Evolutionary conservation across 2,888 invertebrate genomes (phyloP).

Genomic region (Atrina japonica): DNA sequence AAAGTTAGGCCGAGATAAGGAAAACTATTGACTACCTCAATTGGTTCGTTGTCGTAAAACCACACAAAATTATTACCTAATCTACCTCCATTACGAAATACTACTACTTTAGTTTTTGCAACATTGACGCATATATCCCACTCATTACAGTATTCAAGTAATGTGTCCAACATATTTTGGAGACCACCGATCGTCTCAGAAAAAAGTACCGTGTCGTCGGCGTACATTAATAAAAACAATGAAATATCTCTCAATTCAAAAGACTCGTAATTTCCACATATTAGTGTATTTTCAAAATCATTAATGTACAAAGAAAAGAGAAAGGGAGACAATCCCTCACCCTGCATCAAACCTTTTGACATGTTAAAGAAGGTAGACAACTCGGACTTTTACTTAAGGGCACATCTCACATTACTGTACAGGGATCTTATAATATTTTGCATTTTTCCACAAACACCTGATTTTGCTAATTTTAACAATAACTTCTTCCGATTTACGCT

Average conservation of each 20-base stretch:
- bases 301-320: conserved; percentile 4
- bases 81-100: neutral
- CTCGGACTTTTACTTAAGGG: neutral
- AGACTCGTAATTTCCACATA: neutral
- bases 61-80: neutral
- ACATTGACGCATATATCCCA: too few relatives aligned
- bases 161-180: neutral
- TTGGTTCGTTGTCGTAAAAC: neutral
- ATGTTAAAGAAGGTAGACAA: conserved; percentile 7
- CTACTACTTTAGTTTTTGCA: too few relatives aligned
- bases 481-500: too few relatives aligned
- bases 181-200: too few relatives aligned
- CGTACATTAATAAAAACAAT: conserved; percentile 2
- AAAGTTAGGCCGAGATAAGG: neutral
- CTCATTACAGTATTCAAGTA: too few relatives aligned
- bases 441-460: too few relatives aligned
- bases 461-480: too few relatives aligned
- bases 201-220: neutral
- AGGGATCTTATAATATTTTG: too few relatives aligned
- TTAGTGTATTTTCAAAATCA: conserved; percentile 1
- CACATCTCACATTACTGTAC: too few relatives aligned
- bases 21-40: neutral
- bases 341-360: neutral
- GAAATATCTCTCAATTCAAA: neutral
- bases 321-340: conserved; percentile 5